phyloP scores from a whole-genome alignment of 2,888 invertebrate genomes.

The Limulus polyphemus region DNA sequence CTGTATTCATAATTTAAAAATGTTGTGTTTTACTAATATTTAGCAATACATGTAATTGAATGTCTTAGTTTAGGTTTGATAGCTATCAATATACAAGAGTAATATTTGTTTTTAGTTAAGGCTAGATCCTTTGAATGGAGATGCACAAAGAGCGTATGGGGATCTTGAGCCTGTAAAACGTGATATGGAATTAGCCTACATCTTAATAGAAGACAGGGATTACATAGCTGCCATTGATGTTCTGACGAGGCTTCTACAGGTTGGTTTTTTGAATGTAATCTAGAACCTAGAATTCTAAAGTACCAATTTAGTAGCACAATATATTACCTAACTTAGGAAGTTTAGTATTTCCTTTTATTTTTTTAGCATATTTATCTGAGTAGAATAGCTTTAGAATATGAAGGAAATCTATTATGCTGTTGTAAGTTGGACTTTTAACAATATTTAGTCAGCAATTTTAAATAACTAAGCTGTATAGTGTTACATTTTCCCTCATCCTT shows the following conservation, averaged over 20 bases:
- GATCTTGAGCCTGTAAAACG: slow-evolving; percentile 51
- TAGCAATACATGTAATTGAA: no score
- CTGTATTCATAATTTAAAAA: no score
- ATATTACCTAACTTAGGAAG: background rate
- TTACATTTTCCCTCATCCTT: no score
- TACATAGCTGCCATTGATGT: slow-evolving; percentile 51
- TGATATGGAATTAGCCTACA: slow-evolving; percentile 51
- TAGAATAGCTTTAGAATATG: no score
- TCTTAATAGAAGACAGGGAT: slow-evolving; percentile 47
- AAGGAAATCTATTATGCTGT: no score
- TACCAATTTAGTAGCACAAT: no score
- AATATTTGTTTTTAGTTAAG: slow-evolving; percentile 42
- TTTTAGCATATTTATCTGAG: background rate
- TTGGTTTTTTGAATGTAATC: slow-evolving; percentile 25
- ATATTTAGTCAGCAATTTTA: no score
- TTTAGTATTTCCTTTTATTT: background rate
- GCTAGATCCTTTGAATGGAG: slow-evolving; percentile 60
- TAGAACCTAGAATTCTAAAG: no score
- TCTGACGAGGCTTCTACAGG: slow-evolving; percentile 56
- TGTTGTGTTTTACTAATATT: no score
- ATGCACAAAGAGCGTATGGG: slow-evolving; percentile 56
- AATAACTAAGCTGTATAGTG: no score
- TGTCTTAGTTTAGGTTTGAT: no score
- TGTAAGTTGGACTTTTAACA: no score
- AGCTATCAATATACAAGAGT: background rate